Percentiles rank a stretch among this genome's conserved stretches.
phyloP scores from a whole-genome alignment of 2,797 vertebrate species.

The Argya squamiceps region DNA sequence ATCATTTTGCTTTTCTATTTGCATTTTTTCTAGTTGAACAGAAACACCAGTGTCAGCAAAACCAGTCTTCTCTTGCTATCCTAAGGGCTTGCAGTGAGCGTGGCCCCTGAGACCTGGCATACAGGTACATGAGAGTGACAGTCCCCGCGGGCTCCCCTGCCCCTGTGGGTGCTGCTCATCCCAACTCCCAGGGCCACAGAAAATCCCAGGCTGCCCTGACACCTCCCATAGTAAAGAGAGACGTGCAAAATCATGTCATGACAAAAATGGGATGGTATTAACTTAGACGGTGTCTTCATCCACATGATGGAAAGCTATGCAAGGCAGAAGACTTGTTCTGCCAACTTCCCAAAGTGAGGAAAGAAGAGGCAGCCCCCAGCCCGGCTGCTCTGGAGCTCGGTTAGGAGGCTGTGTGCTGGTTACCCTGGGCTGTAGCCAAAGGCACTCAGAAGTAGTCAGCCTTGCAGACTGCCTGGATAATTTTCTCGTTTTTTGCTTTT shows the following conservation, averaged over 20 bases:
- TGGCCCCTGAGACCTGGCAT: not conserved
- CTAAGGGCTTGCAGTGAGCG: not conserved
- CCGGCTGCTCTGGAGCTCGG: not conserved
- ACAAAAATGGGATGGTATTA: not conserved
- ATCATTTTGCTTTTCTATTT: not conserved
- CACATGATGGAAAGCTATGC: not conserved
- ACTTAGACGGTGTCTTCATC: not conserved
- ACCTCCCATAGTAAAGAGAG: not conserved
- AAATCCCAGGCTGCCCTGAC: not conserved
- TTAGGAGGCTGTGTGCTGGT: not conserved
- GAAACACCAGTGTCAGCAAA: not conserved
- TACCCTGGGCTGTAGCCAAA: not conserved
- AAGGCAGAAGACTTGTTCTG: not conserved
- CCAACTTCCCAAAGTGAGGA: not conserved
- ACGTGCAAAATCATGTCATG: not conserved
- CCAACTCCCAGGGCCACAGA: not conserved
- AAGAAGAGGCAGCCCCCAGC: not conserved
- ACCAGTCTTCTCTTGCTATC: not conserved
- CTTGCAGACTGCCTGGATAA: not conserved
- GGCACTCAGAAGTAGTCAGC: not conserved
- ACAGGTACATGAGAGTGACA: fast-evolving
- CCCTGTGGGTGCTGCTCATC: not conserved
- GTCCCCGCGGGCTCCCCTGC: not conserved
- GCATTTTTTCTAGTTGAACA: not conserved
- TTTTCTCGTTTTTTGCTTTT: not conserved